A percentile compares a stretch with the other conserved stretches of the same genome.
These are phyloP conservation scores for Drosophila kanapiae DNA, from an alignment of 1,140 invertebrate species.

Conservation along the genomic window DNA sequence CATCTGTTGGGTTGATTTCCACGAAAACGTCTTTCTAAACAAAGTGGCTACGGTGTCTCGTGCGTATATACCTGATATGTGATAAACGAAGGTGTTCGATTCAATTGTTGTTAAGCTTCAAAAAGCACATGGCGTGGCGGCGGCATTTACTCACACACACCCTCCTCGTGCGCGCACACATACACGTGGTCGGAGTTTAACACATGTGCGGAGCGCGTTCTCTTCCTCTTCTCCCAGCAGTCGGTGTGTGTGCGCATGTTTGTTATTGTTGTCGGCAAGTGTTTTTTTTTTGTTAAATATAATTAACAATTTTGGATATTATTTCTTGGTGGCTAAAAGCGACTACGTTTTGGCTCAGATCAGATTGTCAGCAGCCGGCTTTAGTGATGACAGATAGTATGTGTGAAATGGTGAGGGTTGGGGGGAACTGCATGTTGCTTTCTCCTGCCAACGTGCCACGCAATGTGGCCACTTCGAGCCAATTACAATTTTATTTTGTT, in stretches of 20 bases:
- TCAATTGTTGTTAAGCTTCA: constrained; percentile 57
- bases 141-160: constrained; percentile 41
- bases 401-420: background rate
- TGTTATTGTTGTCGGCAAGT: constrained; percentile 34
- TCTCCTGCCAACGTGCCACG: constrained; percentile 56
- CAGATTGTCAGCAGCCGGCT: background rate
- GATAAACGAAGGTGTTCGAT: constrained; percentile 47
- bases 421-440: constrained; percentile 59
- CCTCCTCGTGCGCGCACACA: constrained; percentile 31
- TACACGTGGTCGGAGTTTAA: constrained; percentile 50
- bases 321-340: background rate
- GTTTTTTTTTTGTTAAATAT: constrained; percentile 2
- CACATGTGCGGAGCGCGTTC: constrained; percentile 45
- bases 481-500: background rate
- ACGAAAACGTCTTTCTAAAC: constrained; percentile 63
- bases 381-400: background rate
- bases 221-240: constrained; percentile 15
- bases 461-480: constrained; percentile 37
- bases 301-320: constrained; percentile 1
- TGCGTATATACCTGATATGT: constrained; percentile 42
- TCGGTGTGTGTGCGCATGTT: constrained; percentile 24
- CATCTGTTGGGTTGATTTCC: constrained; percentile 11
- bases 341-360: background rate
- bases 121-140: constrained; percentile 58
- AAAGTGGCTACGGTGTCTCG: constrained; percentile 31